Evolutionary conservation across 2,888 invertebrate species (phyloP).

Genomic region (Orthonychiurus folsomi): DNA sequence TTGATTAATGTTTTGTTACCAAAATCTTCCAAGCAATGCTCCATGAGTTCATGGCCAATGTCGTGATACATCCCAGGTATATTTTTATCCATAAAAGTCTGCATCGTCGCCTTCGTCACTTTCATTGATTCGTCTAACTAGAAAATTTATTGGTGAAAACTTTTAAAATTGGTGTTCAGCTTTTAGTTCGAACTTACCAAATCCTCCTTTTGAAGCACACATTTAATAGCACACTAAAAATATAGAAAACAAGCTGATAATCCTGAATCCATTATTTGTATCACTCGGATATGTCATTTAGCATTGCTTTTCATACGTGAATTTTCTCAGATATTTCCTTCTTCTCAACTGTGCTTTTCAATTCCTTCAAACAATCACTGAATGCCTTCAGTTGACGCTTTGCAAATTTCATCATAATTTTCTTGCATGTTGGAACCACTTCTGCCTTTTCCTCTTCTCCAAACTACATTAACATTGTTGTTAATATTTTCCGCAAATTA

Average conservation of each 20-base stretch:
- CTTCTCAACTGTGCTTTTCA: not conserved
- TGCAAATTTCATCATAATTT: conserved; percentile 10
- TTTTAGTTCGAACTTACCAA: conserved; percentile 6
- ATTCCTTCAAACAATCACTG: conserved; percentile 11
- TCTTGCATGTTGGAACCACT: conserved; percentile 8
- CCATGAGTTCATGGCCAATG: conserved; percentile 3
- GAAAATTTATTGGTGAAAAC: not conserved
- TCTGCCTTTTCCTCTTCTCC: not conserved
- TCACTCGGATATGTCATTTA: too few species aligned
- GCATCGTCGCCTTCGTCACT: conserved; percentile 8
- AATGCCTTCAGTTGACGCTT: conserved; percentile 10
- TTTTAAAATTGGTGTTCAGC: not conserved
- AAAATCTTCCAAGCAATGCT: conserved; percentile 10
- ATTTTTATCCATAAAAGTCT: conserved; percentile 9
- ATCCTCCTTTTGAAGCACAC: conserved; percentile 4
- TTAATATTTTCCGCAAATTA: too few species aligned
- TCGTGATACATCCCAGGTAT: conserved; percentile 7
- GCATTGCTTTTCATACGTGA: not conserved
- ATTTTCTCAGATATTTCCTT: conserved; percentile 7
- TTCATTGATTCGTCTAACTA: not conserved
- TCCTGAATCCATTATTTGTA: conserved; percentile 2
- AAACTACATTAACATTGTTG: too few species aligned
- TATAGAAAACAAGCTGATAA: not conserved
- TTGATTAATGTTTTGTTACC: conserved; percentile 7
- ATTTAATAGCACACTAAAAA: conserved; percentile 13